Conservation (phyloP, 2,888 invertebrate species). For the Parnassius glacialis region DNA sequence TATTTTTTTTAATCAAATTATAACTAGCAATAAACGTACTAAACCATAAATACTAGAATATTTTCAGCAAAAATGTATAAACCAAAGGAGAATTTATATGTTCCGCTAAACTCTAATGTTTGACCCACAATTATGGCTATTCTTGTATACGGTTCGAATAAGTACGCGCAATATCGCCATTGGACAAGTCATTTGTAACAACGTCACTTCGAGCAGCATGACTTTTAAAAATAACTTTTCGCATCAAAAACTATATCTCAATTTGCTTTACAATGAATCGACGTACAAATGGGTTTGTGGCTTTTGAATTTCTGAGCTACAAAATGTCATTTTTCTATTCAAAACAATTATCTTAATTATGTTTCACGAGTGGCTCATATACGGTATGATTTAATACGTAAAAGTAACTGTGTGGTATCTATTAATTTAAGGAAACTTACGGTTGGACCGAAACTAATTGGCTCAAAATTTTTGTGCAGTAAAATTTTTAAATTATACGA, state of each 20-base stretch:
- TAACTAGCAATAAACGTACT: too few relatives aligned
- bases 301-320: not conserved
- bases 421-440: constrained; percentile 15
- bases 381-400: not conserved
- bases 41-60: too few relatives aligned
- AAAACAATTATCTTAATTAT: not conserved
- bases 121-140: constrained; percentile 23
- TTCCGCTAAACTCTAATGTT: constrained; percentile 12
- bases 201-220: constrained; percentile 39
- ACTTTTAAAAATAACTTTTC: constrained; percentile 48
- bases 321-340: not conserved
- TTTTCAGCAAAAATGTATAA: not conserved
- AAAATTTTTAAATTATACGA: constrained; percentile 15
- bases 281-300: not conserved
- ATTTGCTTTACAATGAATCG: constrained; percentile 40
- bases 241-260: constrained; percentile 49
- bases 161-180: constrained; percentile 38
- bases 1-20: too few relatives aligned
- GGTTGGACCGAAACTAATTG: constrained; percentile 25
- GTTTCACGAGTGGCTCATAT: not conserved
- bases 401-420: constrained; percentile 24
- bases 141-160: constrained; percentile 30
- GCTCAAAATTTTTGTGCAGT: constrained; percentile 23
- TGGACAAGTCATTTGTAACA: constrained; percentile 53
- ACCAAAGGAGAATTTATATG: constrained; percentile 9